These are phyloP conservation scores for Acanthisitta chloris DNA, from an alignment of 2,113 vertebrate species.

Conservation along the genomic window DNA sequence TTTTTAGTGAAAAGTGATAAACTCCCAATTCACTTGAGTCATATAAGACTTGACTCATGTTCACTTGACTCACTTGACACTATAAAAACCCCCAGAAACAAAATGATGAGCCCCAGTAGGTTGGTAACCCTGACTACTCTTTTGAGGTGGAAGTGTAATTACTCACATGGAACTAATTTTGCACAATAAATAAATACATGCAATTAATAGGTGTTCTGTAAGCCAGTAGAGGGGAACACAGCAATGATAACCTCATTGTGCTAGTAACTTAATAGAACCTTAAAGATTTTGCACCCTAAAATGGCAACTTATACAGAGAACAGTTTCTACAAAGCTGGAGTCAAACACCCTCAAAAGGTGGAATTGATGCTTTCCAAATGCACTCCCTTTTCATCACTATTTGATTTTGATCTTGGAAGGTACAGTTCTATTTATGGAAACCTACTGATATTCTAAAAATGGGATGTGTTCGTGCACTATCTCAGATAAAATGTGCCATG, in stretches of 20 bases:
- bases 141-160: neutral
- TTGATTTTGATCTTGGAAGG: neutral
- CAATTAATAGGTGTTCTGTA: neutral
- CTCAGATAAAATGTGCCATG: neutral
- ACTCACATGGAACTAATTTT: neutral
- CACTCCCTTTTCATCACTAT: neutral
- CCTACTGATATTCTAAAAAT: neutral
- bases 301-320: neutral
- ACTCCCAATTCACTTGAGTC: neutral
- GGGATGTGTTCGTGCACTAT: neutral
- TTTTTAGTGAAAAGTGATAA: neutral
- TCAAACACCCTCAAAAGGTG: neutral
- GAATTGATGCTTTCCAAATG: neutral
- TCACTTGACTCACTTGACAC: neutral
- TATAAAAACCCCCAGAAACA: neutral
- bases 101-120: neutral
- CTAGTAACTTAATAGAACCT: neutral
- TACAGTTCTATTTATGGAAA: slow-evolving; percentile 17
- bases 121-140: neutral
- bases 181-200: neutral
- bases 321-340: neutral
- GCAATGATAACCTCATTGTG: neutral
- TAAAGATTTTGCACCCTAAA: neutral
- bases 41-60: neutral
- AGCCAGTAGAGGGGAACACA: neutral